A percentile compares a stretch with the other conserved stretches of the same genome.
phyloP scores from a whole-genome alignment of 1,140 invertebrate genomes.

The Brachionus asplanchnoidis region DNA sequence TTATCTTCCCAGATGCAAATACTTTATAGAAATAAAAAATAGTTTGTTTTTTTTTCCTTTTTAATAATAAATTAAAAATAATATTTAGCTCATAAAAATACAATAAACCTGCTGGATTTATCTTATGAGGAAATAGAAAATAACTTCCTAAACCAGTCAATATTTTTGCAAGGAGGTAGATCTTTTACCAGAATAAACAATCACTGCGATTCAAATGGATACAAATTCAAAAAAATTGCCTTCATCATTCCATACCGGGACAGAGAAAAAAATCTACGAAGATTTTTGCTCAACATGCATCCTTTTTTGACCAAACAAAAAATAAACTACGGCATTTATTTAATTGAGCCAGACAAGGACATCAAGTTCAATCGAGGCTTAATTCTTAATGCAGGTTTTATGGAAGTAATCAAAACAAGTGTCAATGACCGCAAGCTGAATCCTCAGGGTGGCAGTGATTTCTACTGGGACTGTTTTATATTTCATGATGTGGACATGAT shows the following conservation, averaged over 20 bases:
- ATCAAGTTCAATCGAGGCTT: slow-evolving; percentile 80
- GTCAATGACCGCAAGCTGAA: slow-evolving; percentile 59
- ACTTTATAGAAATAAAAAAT: no score
- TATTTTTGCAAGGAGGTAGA: not conserved
- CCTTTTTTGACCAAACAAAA: slow-evolving; percentile 48
- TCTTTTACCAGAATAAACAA: not conserved
- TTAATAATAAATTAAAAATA: no score
- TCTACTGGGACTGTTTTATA: slow-evolving; percentile 76
- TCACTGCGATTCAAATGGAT: not conserved
- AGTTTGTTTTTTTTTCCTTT: no score
- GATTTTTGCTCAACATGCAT: not conserved
- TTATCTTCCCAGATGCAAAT: no score
- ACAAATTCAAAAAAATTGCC: not conserved
- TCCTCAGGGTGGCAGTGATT: slow-evolving; percentile 13
- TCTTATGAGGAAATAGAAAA: not conserved
- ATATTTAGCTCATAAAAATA: not conserved
- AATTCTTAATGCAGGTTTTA: slow-evolving; percentile 87
- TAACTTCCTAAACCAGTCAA: not conserved
- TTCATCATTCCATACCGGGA: not conserved
- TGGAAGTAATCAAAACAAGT: slow-evolving; percentile 64
- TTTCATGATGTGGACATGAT: slow-evolving; percentile 91
- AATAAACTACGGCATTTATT: slow-evolving; percentile 50
- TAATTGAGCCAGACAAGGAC: slow-evolving; percentile 59
- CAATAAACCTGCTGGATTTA: not conserved
- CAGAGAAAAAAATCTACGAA: not conserved